Base-by-base conservation (phyloP, 2,888 invertebrate genomes). In the Ectropis crepuscularia region DNA sequence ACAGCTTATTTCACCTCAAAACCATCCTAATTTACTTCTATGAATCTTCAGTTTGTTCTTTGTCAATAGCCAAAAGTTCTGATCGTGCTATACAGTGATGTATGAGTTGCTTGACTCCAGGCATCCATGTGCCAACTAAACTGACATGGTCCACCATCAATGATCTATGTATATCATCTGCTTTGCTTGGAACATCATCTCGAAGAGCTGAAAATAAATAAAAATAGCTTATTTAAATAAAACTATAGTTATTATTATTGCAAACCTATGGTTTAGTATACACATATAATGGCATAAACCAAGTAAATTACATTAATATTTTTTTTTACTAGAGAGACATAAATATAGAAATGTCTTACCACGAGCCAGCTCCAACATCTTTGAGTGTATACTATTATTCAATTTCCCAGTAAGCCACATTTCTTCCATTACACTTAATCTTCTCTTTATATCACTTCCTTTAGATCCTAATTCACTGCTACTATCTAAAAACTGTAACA, bases 141-240 rank as follows among this genome's bases (percentile, higher is more conserved):
- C 92, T 88, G 0, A 94, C 93, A 85, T 95, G 88, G 65, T 94
- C 93, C 69, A 94, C 93, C 94, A 95, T 94, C 12, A 95, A 79
- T 0, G 90, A 87, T 74, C 93, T 83, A 71, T 95, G 95, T 53
- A 95, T 88, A 61, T 93, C 90, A 82, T 95, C 94, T 37, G 95
- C 95, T 78, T 82, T 85, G 10, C 81, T 86, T 2, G 90, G 87
- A 50, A 92, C 82, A 48, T 93, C 88, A 57, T 89, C 86, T 76
- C 80, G 81, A 41, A 95, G 81, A 57, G 94, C 95, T 95, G 80
- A 43, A 89, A 90, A 90, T 66, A 63, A 39, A 67, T 47, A 43
- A 12, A 5, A 41, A 9, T 7, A 37, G 11, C 10, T 36, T 45
- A 46, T 54, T 45, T 51, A 43, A 6, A 41, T 41, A 41, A 41